phyloP scores from a whole-genome alignment of 23 tunicate species.

The Halocynthia roretzi region DNA sequence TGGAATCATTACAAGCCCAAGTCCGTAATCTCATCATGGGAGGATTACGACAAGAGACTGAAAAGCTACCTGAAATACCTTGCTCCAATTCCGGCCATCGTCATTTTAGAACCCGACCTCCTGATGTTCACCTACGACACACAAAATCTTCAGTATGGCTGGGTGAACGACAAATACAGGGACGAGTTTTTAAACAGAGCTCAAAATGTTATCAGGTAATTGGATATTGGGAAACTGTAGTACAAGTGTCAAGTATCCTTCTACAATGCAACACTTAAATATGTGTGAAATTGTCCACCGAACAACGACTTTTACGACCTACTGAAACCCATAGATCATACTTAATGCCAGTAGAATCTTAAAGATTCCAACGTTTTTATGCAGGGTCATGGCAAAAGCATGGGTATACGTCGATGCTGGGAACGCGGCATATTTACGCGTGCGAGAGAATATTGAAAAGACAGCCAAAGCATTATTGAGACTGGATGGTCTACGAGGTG shows the following conservation, averaged over 20 bases:
- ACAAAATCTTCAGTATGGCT: constrained; percentile 51
- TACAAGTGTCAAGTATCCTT: too few species aligned
- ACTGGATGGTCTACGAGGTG: constrained; percentile 68
- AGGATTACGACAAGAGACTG: constrained; percentile 58
- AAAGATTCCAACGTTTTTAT: neutral
- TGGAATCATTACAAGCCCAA: constrained; percentile 76
- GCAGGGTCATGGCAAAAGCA: constrained; percentile 38
- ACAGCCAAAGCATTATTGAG: constrained; percentile 47
- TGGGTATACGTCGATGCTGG: constrained; percentile 89
- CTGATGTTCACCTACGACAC: constrained; percentile 57
- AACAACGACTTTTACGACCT: neutral
- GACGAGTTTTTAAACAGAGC: constrained; percentile 71
- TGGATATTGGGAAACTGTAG: too few species aligned
- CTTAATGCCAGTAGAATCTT: neutral
- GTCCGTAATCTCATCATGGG: constrained; percentile 47
- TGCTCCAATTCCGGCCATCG: constrained; percentile 52
- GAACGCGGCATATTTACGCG: constrained; percentile 44
- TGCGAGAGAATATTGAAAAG: constrained; percentile 30
- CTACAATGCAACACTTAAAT: neutral
- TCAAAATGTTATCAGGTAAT: constrained; percentile 52
- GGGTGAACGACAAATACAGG: constrained; percentile 65
- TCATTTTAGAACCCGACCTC: constrained; percentile 82
- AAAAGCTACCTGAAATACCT: constrained; percentile 26
- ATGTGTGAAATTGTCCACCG: neutral
- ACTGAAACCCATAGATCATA: neutral